A percentile compares a stretch with the other conserved stretches of the same genome.
Evolutionary conservation across 2,888 invertebrate species (phyloP).

Genomic region (Scaptomyza cyrtandrae): DNA sequence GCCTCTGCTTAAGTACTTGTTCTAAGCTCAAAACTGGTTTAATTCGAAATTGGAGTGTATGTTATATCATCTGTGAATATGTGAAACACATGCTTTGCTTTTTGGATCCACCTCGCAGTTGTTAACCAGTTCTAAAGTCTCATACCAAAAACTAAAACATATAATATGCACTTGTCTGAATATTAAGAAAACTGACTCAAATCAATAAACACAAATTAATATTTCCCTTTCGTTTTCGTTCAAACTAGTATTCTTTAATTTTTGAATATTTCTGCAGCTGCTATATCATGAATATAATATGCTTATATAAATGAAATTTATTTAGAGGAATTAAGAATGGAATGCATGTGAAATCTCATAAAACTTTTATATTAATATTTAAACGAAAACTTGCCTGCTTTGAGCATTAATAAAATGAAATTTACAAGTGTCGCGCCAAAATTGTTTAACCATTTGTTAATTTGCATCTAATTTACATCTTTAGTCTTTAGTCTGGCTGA

Average conservation of each 20-base stretch:
- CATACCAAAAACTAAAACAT: slow-evolving; percentile 6
- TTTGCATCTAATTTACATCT: slow-evolving; percentile 61
- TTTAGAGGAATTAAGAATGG: too few species aligned
- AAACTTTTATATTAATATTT: too few species aligned
- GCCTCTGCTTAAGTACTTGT: slow-evolving; percentile 28
- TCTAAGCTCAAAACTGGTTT: slow-evolving; percentile 65
- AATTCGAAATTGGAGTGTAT: slow-evolving; percentile 58
- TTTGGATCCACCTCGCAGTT: slow-evolving; percentile 14
- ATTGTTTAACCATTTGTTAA: slow-evolving; percentile 40
- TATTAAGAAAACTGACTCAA: neutral
- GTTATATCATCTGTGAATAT: slow-evolving; percentile 57
- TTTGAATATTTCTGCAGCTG: too few species aligned
- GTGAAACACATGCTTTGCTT: slow-evolving; percentile 26
- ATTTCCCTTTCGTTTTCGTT: slow-evolving; percentile 3
- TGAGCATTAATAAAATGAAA: too few species aligned
- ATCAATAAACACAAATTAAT: neutral
- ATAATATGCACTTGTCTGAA: slow-evolving; percentile 10
- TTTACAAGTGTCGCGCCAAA: too few species aligned
- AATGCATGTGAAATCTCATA: too few species aligned
- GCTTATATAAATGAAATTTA: neutral
- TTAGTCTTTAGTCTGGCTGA: slow-evolving; percentile 26
- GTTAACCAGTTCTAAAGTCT: slow-evolving; percentile 39
- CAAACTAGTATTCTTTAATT: neutral
- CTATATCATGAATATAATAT: neutral
- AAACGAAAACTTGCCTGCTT: neutral